Conservation (phyloP, 2,113 vertebrate species). For the Scophthalmus maximus region DNA sequence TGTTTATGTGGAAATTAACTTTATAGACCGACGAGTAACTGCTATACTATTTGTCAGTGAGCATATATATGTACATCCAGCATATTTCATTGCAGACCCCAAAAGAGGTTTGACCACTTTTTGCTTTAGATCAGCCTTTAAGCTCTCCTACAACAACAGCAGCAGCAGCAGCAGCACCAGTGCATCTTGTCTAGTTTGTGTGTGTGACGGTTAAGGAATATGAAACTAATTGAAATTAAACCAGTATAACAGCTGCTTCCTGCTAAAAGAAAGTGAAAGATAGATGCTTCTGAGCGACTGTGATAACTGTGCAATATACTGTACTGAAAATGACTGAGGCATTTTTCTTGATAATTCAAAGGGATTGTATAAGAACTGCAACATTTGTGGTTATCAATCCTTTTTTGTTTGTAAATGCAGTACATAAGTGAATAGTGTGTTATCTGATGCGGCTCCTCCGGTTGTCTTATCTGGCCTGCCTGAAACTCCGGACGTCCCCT, state of each 20-base stretch:
- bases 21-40: no score
- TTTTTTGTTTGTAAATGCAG: no score
- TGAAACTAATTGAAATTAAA: background rate
- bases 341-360: no score
- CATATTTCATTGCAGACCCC: background rate
- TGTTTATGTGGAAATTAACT: background rate
- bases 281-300: no score
- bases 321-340: no score
- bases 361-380: no score
- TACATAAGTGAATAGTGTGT: conserved; percentile 14
- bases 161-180: no score
- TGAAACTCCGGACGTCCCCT: conserved; percentile 52
- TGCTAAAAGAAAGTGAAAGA: no score
- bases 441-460: conserved; percentile 56
- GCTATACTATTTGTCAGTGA: background rate
- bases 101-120: background rate
- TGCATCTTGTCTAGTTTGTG: background rate
- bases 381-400: no score
- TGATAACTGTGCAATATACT: no score
- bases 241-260: background rate
- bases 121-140: no score
- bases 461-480: conserved; percentile 51
- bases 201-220: background rate
- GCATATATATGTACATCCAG: background rate
- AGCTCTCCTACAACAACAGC: no score